Conservation (phyloP, 2,888 invertebrate genomes). For the Galerucella calmariensis region DNA sequence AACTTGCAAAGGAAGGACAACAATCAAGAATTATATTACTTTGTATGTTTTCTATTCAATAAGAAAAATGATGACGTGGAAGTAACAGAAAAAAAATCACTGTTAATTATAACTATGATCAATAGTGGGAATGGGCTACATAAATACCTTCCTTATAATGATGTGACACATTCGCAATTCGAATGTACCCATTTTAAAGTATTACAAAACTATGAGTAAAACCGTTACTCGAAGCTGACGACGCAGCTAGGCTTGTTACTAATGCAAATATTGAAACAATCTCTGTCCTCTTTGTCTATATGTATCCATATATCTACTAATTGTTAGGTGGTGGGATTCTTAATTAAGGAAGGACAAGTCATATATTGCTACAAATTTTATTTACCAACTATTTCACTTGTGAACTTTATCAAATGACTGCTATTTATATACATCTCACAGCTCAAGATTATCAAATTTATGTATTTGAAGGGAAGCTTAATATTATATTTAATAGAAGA, state of each 20-base stretch:
- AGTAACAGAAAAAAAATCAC: too few relatives aligned
- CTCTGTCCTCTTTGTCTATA: slow-evolving; percentile 15
- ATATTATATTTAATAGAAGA: too few relatives aligned
- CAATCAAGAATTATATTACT: neutral
- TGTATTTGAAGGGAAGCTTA: too few relatives aligned
- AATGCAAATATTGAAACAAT: slow-evolving; percentile 33
- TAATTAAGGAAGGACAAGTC: neutral
- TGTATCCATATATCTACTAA: neutral
- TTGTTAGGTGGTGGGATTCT: neutral
- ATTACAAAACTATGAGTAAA: slow-evolving; percentile 7
- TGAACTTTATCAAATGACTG: too few relatives aligned
- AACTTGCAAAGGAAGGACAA: neutral
- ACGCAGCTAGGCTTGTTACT: slow-evolving; percentile 29
- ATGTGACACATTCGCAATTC: neutral
- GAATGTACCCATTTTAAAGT: slow-evolving; percentile 5
- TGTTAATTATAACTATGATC: too few relatives aligned
- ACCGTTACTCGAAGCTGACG: slow-evolving; percentile 3
- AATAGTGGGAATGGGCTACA: too few relatives aligned
- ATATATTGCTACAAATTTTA: neutral
- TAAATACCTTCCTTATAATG: neutral
- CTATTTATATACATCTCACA: too few relatives aligned
- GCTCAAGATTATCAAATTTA: too few relatives aligned
- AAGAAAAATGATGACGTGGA: neutral
- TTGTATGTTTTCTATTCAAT: neutral
- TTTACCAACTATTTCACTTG: too few relatives aligned